Evolutionary conservation across 1,140 invertebrate genomes (phyloP), one percentile per base, ranked within the genome.

Genomic region (Diorhabda sublineata): DNA sequence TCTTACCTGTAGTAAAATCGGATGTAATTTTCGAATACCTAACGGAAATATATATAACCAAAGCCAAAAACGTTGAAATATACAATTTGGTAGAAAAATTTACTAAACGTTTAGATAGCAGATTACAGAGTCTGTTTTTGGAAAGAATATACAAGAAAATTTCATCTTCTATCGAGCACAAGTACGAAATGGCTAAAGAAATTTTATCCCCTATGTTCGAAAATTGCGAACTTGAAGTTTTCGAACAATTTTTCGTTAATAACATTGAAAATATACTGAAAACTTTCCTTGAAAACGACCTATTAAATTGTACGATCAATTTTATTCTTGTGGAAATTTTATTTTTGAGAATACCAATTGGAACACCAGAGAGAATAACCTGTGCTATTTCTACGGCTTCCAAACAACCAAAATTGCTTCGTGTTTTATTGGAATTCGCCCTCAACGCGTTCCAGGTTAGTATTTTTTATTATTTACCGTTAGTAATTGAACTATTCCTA

Each of bases 281-380:
- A n/a, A 63, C 56, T 42, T 69, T 75, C 9, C 58, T 62, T 63
- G 52, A 61, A 57, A 47, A 9, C 5, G 71, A 69, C 70, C 52
- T 71, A 63, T 59, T 6, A 52, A 42, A 59, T 4, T 71, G 68
- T 58, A 75, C 73, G 8, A 5, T 71, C 58, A 11, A 67, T 57
- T 77, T 72, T 56, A 58, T 69, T 7, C 62, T 78, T 45, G 52
- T 76, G 3, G 74, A 77, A 71, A 45, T 76, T 45, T 65, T 78
- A 11, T 78, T 78, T 67, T 71, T 69, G 45, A 71, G 76, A 68
- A 61, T 77, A 45, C 66, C 73, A 5, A 67, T 74, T 47, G 69
- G 65, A 58, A 45, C 59, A 3, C 47, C 61, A 61, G 64, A 71
- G 42, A 26, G 65, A 47, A 45, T 4, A 2, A 6, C 43, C 0